phyloP scores from a whole-genome alignment of 2,888 invertebrate species.

The Cataglyphis altisquamis region DNA sequence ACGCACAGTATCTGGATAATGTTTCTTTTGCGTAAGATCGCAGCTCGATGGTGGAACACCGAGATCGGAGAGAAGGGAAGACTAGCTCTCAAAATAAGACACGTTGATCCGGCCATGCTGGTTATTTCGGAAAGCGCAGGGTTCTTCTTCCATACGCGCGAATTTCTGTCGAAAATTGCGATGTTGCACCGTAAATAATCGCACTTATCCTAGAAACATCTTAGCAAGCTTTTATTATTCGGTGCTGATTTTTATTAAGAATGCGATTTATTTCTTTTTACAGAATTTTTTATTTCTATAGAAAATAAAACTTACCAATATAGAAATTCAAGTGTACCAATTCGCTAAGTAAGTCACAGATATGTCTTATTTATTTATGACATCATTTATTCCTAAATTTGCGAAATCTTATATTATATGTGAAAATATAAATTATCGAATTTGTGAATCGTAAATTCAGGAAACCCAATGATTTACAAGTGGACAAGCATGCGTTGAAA shows the following conservation, averaged over 20 bases:
- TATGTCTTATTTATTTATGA: too few relatives aligned
- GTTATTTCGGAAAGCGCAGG: constrained; percentile 82
- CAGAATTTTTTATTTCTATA: background rate
- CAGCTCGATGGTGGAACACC: constrained; percentile 62
- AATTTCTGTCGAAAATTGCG: constrained; percentile 65
- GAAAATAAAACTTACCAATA: background rate
- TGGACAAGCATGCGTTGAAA: background rate
- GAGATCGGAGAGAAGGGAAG: constrained; percentile 65
- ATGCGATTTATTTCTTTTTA: background rate
- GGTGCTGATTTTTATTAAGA: background rate
- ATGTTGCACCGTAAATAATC: constrained; percentile 15
- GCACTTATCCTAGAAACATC: background rate
- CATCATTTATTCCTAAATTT: background rate
- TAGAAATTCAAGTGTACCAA: too few relatives aligned
- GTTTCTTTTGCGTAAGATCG: constrained; percentile 80
- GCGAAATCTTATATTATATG: background rate
- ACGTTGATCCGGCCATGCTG: constrained; percentile 82
- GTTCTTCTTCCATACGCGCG: constrained; percentile 74
- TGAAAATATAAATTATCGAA: background rate
- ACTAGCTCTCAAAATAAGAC: constrained; percentile 83
- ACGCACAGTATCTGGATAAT: constrained; percentile 80
- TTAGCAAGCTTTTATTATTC: background rate
- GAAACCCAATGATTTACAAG: background rate
- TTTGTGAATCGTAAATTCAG: background rate
- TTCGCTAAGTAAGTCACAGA: too few relatives aligned